These are phyloP conservation scores for Eueides isabella DNA, from an alignment of 1,140 invertebrate genomes.

Conservation along the genomic window DNA sequence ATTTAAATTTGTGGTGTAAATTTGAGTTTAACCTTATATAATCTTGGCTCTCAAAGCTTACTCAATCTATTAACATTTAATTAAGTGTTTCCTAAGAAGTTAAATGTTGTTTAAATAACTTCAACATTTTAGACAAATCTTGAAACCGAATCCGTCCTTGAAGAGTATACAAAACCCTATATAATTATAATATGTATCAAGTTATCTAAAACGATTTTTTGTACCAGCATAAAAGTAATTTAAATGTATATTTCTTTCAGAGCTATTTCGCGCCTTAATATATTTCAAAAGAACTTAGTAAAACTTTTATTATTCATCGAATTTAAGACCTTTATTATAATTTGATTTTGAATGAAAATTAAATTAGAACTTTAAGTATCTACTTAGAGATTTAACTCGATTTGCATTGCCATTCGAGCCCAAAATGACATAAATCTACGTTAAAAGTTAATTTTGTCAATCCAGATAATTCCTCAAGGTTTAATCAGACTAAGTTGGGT, in stretches of 20 bases:
- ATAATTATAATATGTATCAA: background rate
- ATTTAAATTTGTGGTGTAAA: background rate
- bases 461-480: constrained; percentile 80
- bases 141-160: constrained; percentile 2
- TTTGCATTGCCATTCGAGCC: constrained; percentile 34
- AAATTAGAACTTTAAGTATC: constrained; percentile 40
- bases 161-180: background rate
- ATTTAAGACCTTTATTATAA: constrained; percentile 3
- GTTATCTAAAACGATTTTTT: background rate
- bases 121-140: constrained; percentile 3
- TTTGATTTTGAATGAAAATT: constrained; percentile 26
- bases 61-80: constrained; percentile 15
- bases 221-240: background rate
- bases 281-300: constrained; percentile 10
- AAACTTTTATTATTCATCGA: constrained; percentile 21
- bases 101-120: constrained; percentile 1
- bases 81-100: constrained; percentile 7
- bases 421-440: constrained; percentile 74
- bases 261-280: background rate
- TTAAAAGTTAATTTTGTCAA: constrained; percentile 82
- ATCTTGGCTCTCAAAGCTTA: constrained; percentile 7
- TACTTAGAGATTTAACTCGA: constrained; percentile 33
- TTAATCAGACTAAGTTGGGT: constrained; percentile 81
- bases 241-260: background rate
- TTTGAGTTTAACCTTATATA: constrained; percentile 24